Conservation (phyloP, 1,140 invertebrate species). For the Wiebesia pumilae region DNA sequence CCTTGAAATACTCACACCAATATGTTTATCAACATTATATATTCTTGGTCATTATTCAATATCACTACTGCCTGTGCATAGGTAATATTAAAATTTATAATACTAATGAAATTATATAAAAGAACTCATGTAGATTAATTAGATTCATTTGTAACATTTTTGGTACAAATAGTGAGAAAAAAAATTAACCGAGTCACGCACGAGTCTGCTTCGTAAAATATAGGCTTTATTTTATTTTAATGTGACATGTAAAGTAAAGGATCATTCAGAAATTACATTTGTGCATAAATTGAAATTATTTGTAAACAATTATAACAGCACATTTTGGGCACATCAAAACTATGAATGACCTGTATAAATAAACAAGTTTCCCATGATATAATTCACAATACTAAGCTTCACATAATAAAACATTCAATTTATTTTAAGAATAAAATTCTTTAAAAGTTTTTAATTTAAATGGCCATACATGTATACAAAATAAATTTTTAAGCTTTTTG, state of each 20-base stretch:
- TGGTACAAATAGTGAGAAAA: constrained; percentile 17
- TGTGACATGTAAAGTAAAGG: constrained; percentile 3
- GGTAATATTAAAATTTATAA: background rate
- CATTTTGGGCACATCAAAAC: background rate
- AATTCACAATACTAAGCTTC: background rate
- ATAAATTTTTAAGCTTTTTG: background rate
- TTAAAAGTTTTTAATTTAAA: background rate
- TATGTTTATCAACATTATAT: background rate
- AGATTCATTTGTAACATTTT: background rate
- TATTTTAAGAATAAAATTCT: background rate
- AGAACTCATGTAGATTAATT: background rate
- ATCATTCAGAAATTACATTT: constrained; percentile 26
- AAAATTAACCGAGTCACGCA: constrained; percentile 23
- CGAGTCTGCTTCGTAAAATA: constrained; percentile 37
- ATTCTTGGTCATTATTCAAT: background rate
- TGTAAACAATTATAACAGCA: background rate
- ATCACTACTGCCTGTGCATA: background rate
- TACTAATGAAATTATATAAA: background rate
- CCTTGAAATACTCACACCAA: background rate
- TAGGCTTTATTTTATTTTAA: constrained; percentile 39
- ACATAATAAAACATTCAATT: background rate
- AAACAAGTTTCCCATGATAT: background rate
- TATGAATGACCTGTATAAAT: background rate
- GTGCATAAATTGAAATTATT: constrained; percentile 7
- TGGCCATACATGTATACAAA: background rate